Percentiles rank a stretch among this genome's conserved stretches.
These are phyloP conservation scores for Aramus guarauna DNA, from an alignment of 2,113 vertebrate genomes.

Conservation along the genomic window DNA sequence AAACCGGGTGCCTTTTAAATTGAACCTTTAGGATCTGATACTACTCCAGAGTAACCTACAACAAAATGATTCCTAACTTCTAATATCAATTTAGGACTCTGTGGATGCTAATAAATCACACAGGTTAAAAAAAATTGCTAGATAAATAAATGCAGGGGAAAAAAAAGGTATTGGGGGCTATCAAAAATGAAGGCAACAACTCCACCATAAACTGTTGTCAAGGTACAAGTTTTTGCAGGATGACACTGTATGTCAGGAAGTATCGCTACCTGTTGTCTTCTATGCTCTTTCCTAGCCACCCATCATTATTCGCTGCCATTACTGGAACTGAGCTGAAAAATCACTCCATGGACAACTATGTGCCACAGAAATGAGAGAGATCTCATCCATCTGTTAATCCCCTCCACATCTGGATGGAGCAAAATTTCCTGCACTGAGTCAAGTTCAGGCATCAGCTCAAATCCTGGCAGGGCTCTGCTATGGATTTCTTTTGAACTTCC, in stretches of 20 bases:
- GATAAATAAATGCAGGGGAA: background rate
- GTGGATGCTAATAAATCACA: background rate
- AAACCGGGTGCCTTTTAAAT: background rate
- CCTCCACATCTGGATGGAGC: background rate
- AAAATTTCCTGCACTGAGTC: background rate
- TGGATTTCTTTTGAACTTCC: background rate
- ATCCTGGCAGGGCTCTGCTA: background rate
- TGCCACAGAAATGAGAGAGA: background rate
- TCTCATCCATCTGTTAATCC: background rate
- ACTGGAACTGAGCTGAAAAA: background rate
- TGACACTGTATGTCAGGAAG: background rate
- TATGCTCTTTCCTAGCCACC: background rate
- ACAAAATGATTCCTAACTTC: background rate
- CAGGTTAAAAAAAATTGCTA: background rate
- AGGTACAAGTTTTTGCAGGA: background rate
- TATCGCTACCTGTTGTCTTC: accelerated
- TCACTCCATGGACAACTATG: background rate
- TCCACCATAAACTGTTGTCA: background rate
- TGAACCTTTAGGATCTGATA: background rate
- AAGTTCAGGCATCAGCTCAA: background rate
- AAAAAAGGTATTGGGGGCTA: background rate
- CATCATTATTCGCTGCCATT: background rate
- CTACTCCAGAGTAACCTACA: background rate
- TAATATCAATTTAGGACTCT: background rate
- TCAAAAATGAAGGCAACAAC: background rate